Evolutionary conservation across 2,797 vertebrate genomes (phyloP), one percentile per base, ranked within the genome.

Genomic region (Tapirus indicus): DNA sequence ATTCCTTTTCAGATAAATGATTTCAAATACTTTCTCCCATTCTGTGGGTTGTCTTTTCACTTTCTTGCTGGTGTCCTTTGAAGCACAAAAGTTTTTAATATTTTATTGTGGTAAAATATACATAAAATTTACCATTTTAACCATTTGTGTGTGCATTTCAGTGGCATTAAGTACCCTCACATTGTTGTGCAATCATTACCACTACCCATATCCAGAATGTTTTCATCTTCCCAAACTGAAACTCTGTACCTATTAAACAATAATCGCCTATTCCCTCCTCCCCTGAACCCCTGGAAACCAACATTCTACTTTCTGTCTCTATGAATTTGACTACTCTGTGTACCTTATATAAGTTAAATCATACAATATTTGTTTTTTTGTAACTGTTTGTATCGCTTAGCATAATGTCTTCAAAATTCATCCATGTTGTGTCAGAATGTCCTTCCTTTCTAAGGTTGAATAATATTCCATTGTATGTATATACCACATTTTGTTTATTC

Each of bases 161-260:
- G 35, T 82, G 23, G 47, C n/a, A 71, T 77, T 95, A 90, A 88
- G 23, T 88, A 64, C 44, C 54, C 58, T 77, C 20, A 35, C 58
- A 27, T 62, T 95, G 23, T 93, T 87, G 44, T 90, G 7, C 25
- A 87, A 77, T 20, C 3, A 77, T 75, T 54, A 86, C 32, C 16
- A 66, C 68, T 35, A 68, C 41, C 78, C 44, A 58, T 72, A n/a
- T 87, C 60, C 17, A 93, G 87, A 87, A 64, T 32, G 64, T 77
- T 89, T 90, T 87, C 21, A 56, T 93, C 25, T 93, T 85, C 32
- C 52, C 62, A 62, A 75, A 91, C 91, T 97, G 71, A 90, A 82
- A 86, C 64, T 85, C 38, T 89, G 38, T 58, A 29, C 41, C 64
- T 23, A 68, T 90, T 87, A 82, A 93, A 87, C 32, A 80, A 62